These are phyloP conservation scores for Mastigias papua DNA, from an alignment of 30 jellyfish, hydroid and myxozoan species.

Conservation along the genomic window DNA sequence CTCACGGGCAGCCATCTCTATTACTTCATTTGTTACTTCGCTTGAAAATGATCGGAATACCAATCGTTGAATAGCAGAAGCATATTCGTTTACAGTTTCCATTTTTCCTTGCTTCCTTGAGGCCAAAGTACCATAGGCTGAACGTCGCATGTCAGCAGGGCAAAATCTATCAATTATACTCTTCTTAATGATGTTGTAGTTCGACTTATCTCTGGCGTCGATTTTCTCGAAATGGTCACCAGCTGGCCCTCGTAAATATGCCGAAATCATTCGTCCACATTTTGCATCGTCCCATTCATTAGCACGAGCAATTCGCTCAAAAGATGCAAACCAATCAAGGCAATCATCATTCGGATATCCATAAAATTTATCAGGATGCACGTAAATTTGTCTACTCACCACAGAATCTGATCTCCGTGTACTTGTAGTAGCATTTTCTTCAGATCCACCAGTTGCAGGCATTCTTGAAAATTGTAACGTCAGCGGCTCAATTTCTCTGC, in stretches of 20 bases:
- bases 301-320: constrained; percentile 9
- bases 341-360: constrained; percentile 6
- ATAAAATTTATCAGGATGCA: background rate
- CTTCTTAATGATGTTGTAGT: background rate
- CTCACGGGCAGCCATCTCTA: constrained; percentile 67
- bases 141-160: constrained; percentile 56
- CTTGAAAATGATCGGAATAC: constrained; percentile 40
- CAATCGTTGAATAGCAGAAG: constrained; percentile 58
- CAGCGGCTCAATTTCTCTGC: constrained; percentile 5
- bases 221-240: too few species aligned
- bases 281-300: constrained; percentile 46
- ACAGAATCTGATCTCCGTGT: too few species aligned
- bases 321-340: constrained; percentile 8
- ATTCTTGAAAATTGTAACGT: constrained; percentile 16
- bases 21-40: constrained; percentile 16
- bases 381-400: too few species aligned
- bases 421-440: background rate
- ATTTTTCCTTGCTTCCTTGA: constrained; percentile 53
- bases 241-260: constrained; percentile 13
- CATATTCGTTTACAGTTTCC: constrained; percentile 46
- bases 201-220: background rate
- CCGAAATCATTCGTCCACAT: background rate
- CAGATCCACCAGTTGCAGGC: background rate
- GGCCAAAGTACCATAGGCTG: constrained; percentile 47
- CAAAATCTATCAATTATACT: constrained; percentile 34